Evolutionary conservation across 2,113 vertebrate genomes (phyloP).

Genomic region (Osmerus mordax): DNA sequence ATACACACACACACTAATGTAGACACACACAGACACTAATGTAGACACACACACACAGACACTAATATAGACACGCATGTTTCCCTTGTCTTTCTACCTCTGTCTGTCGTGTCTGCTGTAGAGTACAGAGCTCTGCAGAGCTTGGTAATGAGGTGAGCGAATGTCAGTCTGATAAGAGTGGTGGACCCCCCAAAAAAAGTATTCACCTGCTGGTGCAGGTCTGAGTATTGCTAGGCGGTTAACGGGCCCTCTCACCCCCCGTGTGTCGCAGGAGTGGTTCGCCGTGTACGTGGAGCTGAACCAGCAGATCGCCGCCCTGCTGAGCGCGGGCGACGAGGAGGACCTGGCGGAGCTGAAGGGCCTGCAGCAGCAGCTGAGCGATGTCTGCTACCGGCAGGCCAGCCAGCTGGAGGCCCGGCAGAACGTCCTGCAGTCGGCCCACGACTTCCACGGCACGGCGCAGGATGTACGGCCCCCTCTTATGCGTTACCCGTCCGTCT

Average conservation of each 20-base stretch:
- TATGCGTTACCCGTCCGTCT: not conserved
- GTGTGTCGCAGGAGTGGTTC: slow-evolving; percentile 90
- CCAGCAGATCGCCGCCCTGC: slow-evolving; percentile 93
- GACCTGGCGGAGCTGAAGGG: slow-evolving; percentile 89
- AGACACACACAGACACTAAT: no score
- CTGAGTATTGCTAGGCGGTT: not conserved
- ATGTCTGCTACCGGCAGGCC: slow-evolving; percentile 96
- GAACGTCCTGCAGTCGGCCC: slow-evolving; percentile 90
- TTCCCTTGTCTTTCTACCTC: no score
- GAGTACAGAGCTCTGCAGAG: no score
- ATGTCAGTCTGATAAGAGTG: no score
- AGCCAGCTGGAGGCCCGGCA: slow-evolving; percentile 95
- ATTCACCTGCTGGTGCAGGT: no score
- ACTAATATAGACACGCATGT: no score
- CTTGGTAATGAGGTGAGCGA: no score
- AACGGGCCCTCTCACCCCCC: not conserved
- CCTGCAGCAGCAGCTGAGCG: slow-evolving; percentile 95
- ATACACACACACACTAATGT: no score
- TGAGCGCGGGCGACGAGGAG: slow-evolving; percentile 91
- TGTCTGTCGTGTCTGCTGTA: no score
- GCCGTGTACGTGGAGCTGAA: slow-evolving; percentile 98
- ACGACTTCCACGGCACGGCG: slow-evolving; percentile 89
- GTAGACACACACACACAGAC: no score
- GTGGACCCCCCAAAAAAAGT: no score
- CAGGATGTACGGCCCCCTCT: slow-evolving; percentile 58